These are phyloP conservation scores for Todiramphus saurophagus DNA, from an alignment of 2,113 vertebrate genomes.

Conservation along the genomic window DNA sequence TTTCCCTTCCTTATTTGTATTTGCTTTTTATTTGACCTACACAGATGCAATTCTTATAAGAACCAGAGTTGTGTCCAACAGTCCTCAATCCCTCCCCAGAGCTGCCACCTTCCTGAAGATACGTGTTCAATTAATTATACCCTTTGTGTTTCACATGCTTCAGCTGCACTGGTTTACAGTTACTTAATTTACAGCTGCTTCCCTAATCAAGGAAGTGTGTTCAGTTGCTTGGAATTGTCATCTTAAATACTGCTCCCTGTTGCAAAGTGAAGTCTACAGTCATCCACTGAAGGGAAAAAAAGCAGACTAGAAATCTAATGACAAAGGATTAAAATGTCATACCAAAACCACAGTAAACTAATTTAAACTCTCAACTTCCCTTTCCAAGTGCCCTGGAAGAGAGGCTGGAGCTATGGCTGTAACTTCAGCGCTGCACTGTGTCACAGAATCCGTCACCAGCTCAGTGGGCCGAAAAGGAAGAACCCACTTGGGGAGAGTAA, in stretches of 20 bases:
- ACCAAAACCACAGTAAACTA: background rate
- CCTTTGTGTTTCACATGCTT: background rate
- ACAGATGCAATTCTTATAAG: accelerated
- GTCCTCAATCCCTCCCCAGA: background rate
- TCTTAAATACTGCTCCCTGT: background rate
- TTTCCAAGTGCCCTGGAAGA: background rate
- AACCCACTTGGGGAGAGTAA: background rate
- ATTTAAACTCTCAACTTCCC: background rate
- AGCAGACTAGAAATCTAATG: background rate
- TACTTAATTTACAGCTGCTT: background rate
- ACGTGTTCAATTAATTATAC: background rate
- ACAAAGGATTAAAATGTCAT: accelerated
- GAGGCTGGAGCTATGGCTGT: no score
- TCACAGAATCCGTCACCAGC: no score
- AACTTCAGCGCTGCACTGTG: accelerated
- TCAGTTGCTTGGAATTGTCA: background rate
- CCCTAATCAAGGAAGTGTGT: accelerated
- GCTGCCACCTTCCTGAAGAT: background rate
- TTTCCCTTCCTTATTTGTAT: accelerated
- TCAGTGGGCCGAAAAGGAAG: background rate
- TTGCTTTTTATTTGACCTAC: background rate
- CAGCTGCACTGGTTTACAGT: background rate
- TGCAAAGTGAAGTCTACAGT: background rate
- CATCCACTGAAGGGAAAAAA: no score
- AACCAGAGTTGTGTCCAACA: accelerated